Evolutionary conservation across 2,113 vertebrate species (phyloP), one percentile per base, ranked within the genome.

Genomic region (Gavia stellata): DNA sequence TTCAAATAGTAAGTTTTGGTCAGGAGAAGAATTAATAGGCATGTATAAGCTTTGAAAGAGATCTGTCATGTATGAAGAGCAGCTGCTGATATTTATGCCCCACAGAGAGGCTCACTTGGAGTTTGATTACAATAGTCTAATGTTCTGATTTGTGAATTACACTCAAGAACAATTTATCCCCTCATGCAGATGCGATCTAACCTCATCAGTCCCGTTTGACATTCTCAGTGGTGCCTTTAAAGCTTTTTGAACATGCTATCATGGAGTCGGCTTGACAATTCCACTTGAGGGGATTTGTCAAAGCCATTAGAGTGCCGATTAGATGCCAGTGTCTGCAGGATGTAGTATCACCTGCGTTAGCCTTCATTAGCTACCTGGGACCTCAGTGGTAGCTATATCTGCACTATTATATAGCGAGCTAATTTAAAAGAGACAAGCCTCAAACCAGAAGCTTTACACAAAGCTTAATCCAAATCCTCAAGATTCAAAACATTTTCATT

Each of bases 151-250:
- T 61, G 33, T 34, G 44, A 94, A 90, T 89, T 84, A 78, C 38
- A 93, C 24, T 93, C 74, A 40, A 84, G 91, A 96, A 94, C 77
- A 83, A 92, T 90, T 95, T 67, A 95, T 95, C 58, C 92, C 88
- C 56, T 63, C 88, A 33, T 87, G 81, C 56, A 81, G 86, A 96
- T 58, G 80, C 42, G 12, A 90, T 71, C 78, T 77, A 90, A 85
- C 58, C 75, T 83, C 78, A 63, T 87, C 62, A 61, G 55, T 94
- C 66, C 59, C 4, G 0, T 70, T 3, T 88, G 67, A 97, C 50
- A 61, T 67, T 86, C 91, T 65, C 78, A 66, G 81, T 24, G 63
- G 89, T 85, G 68, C 45, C 92, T 94, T 93, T 70, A 95, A 91
- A 3, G 11, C 71, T 95, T 87, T 73, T 70, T 81, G 78, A 62